phyloP scores from a whole-genome alignment of 2,113 vertebrate species.

The Melanotaenia duboulayi region DNA sequence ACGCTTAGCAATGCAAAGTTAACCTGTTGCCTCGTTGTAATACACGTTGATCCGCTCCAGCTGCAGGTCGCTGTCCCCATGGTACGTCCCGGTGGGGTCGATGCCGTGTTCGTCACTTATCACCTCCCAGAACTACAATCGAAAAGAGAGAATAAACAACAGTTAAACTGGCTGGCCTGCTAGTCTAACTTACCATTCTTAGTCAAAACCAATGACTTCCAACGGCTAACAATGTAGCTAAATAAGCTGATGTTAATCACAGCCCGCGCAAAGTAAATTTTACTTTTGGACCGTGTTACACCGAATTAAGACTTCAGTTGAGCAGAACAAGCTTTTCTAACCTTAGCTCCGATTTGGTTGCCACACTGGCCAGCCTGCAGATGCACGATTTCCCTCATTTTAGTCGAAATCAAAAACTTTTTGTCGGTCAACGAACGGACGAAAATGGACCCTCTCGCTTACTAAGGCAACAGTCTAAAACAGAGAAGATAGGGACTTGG shows the following conservation, averaged over 20 bases:
- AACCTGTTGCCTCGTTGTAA: constrained; percentile 72
- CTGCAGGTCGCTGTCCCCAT: constrained; percentile 71
- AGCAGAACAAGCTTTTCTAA: background rate
- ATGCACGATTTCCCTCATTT: constrained; percentile 72
- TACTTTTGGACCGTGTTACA: background rate
- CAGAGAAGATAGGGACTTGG: background rate
- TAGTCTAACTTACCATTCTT: background rate
- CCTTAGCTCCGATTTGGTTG: constrained; percentile 71
- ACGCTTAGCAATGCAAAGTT: background rate
- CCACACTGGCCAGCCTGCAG: constrained; percentile 72
- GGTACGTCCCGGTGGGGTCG: constrained; percentile 66
- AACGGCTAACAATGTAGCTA: constrained; percentile 18
- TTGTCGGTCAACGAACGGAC: too few species aligned
- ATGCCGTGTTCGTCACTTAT: constrained; percentile 75
- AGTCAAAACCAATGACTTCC: background rate
- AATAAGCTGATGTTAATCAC: constrained; percentile 10
- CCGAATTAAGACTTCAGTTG: background rate
- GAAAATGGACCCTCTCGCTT: background rate
- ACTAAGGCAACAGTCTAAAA: constrained; percentile 28
- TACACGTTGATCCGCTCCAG: constrained; percentile 71
- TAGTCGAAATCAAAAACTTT: constrained; percentile 13
- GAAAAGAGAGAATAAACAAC: background rate
- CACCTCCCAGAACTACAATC: constrained; percentile 70
- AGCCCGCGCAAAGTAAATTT: constrained; percentile 28
- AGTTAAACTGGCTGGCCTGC: background rate